A percentile compares a stretch with the other conserved stretches of the same genome.
Conservation (phyloP, 2,888 invertebrate species). For the Synanthedon formicaeformis region DNA sequence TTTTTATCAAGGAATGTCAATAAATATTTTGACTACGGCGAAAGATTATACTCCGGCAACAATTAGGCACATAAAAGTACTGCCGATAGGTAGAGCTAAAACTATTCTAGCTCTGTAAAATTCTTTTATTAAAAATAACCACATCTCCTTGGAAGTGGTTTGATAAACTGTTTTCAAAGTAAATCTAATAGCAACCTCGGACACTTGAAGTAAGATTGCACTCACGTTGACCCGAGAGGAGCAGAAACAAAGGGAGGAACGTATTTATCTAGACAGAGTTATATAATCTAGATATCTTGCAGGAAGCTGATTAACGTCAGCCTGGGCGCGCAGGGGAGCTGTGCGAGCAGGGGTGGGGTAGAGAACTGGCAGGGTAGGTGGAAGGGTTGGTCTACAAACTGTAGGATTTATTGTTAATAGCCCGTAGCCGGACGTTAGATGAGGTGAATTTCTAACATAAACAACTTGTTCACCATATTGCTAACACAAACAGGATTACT, state of each 20-base stretch:
- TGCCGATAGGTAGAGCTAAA: neutral
- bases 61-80: no score
- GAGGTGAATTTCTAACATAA: constrained; percentile 34
- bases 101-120: neutral
- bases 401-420: constrained; percentile 60
- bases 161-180: neutral
- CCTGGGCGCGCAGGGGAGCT: constrained; percentile 26
- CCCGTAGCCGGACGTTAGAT: constrained; percentile 43
- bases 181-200: neutral
- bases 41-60: no score
- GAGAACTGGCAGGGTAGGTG: constrained; percentile 18
- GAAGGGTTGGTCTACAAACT: constrained; percentile 38
- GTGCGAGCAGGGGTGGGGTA: no score
- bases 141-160: neutral
- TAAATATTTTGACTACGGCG: no score
- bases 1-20: no score
- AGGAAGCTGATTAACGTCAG: constrained; percentile 59
- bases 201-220: constrained; percentile 20
- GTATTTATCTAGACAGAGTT: constrained; percentile 17
- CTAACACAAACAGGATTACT: constrained; percentile 5
- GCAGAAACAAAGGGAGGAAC: neutral
- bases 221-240: constrained; percentile 8
- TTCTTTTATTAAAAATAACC: neutral
- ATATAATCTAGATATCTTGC: constrained; percentile 43
- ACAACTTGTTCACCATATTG: constrained; percentile 3